Percentiles rank a stretch among this genome's conserved stretches.
These are phyloP conservation scores for Sebastes nivosus DNA, from an alignment of 2,797 vertebrate species.

Conservation along the genomic window DNA sequence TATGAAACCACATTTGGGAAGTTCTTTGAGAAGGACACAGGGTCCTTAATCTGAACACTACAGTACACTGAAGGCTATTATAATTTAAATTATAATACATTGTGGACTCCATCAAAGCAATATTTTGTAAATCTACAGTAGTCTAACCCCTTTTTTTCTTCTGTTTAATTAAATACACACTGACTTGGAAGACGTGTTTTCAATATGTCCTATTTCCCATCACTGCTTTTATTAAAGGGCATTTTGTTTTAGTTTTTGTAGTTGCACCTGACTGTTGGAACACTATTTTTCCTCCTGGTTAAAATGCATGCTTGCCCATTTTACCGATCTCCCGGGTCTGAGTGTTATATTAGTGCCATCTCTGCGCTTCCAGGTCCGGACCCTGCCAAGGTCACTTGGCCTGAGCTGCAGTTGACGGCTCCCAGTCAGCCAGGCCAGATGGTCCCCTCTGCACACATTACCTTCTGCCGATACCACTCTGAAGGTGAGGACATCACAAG, in stretches of 20 bases:
- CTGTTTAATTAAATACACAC: not conserved
- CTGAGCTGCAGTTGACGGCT: constrained; percentile 66
- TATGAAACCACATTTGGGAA: constrained; percentile 5
- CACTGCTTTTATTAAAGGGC: not conserved
- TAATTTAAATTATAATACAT: not conserved
- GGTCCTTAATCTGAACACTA: not conserved
- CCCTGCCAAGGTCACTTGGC: constrained; percentile 80
- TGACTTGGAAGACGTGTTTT: not conserved
- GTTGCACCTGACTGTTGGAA: constrained; percentile 12
- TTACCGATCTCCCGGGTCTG: constrained; percentile 48
- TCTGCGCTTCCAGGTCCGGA: constrained; percentile 56
- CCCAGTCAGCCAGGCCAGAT: constrained; percentile 79
- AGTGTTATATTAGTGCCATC: constrained; percentile 72
- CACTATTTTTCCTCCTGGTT: constrained; percentile 18
- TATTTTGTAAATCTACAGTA: not conserved
- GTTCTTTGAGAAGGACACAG: not conserved
- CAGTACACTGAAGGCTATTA: not conserved
- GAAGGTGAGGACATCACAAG: constrained; percentile 76
- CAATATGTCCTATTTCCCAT: not conserved
- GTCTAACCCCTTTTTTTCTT: not conserved
- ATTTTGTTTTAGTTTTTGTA: not conserved
- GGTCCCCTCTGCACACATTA: constrained; percentile 73
- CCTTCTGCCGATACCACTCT: constrained; percentile 62
- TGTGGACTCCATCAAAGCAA: not conserved
- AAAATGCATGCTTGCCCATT: constrained; percentile 29